These are phyloP conservation scores for Strigamia maritima DNA, from an alignment of 2,888 invertebrate genomes.

Conservation along the genomic window DNA sequence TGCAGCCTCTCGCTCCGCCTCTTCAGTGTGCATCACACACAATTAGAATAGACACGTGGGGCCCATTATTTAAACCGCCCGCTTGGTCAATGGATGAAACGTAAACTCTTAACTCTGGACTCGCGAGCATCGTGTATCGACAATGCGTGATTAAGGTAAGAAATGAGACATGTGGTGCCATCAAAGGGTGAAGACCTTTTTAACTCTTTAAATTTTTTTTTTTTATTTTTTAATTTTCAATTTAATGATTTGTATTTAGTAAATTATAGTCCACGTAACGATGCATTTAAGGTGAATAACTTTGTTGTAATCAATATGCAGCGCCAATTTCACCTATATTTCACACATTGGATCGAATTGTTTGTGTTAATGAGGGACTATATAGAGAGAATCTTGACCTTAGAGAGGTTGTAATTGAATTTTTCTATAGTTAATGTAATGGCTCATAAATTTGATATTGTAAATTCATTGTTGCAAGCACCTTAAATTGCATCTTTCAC, in stretches of 20 bases:
- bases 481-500: background rate
- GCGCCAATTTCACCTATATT: background rate
- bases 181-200: background rate
- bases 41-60: constrained; percentile 1
- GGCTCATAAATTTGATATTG: background rate
- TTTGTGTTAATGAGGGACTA: background rate
- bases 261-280: background rate
- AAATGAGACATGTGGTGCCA: background rate
- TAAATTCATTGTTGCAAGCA: background rate
- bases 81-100: constrained; percentile 9
- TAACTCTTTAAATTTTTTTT: background rate
- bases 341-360: constrained; percentile 25
- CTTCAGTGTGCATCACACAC: background rate
- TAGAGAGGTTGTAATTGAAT: background rate
- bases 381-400: constrained; percentile 22
- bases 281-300: background rate
- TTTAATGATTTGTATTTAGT: background rate
- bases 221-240: background rate
- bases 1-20: constrained; percentile 13
- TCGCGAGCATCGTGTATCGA: background rate
- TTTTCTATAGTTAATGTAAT: background rate
- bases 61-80: background rate
- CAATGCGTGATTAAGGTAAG: background rate
- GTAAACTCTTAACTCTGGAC: background rate
- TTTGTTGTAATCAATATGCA: background rate